A percentile compares a stretch with the other conserved stretches of the same genome.
phyloP scores from a whole-genome alignment of 2,113 vertebrate genomes.

The Romanogobio albipinnatus region DNA sequence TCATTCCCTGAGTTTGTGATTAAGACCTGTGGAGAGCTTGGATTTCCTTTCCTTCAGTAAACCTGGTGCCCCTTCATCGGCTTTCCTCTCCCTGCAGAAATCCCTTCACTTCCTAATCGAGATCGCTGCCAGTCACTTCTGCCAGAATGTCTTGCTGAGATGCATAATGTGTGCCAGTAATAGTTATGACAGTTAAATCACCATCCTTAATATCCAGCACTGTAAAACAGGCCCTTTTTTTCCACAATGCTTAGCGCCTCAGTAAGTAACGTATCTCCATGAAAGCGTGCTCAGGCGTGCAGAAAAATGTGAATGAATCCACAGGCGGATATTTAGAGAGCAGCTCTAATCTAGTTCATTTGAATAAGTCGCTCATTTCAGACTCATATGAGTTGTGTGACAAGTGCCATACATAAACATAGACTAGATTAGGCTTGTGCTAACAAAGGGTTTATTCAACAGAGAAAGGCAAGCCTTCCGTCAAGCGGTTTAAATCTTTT shows the following conservation, averaged over 20 bases:
- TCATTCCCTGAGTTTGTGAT: conserved; percentile 54
- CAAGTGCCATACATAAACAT: conserved; percentile 57
- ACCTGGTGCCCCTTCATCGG: conserved; percentile 3
- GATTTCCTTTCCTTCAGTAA: conserved; percentile 17
- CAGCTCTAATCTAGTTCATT: conserved; percentile 46
- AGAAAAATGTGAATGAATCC: conserved; percentile 27
- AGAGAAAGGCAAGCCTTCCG: conserved; percentile 55
- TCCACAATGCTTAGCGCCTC: conserved; percentile 1
- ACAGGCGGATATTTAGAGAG: conserved; percentile 40
- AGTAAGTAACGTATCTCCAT: conserved; percentile 32
- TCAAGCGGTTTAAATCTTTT: conserved; percentile 60
- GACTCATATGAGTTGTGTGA: conserved; percentile 42
- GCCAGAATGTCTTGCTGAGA: conserved; percentile 23
- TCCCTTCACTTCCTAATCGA: neutral
- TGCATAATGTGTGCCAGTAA: neutral
- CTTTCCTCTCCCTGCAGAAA: neutral
- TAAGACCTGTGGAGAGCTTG: conserved; percentile 31
- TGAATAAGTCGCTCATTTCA: conserved; percentile 34
- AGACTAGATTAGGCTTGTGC: conserved; percentile 58
- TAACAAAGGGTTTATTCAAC: conserved; percentile 67
- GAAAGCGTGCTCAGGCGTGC: conserved; percentile 21
- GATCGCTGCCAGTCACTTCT: conserved; percentile 12
- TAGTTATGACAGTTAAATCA: conserved; percentile 25
- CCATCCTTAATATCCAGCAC: neutral
- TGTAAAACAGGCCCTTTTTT: neutral